Conservation (phyloP, 2,113 vertebrate genomes). For the Phainopepla nitens region DNA sequence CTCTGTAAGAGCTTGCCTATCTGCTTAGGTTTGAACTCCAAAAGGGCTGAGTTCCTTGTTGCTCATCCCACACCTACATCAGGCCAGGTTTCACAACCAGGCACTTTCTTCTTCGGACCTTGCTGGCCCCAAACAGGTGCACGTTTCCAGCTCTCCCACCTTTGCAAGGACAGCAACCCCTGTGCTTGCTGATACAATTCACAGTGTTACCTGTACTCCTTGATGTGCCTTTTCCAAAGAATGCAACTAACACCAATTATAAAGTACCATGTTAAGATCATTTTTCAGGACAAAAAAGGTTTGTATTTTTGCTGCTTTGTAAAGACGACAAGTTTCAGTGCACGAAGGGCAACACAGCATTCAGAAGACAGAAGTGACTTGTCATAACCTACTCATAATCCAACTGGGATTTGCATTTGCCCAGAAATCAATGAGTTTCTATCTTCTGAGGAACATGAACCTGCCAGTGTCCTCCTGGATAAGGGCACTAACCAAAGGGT, state of each 20-base stretch:
- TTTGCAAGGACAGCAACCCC: not conserved
- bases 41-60: not conserved
- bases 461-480: not conserved
- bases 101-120: not conserved
- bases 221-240: not conserved
- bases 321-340: not conserved
- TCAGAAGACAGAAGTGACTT: not conserved
- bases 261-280: not conserved
- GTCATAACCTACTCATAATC: not conserved
- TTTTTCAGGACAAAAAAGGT: not conserved
- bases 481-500: not conserved
- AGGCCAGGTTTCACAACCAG: not conserved
- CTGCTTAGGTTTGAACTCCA: not conserved
- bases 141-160: not conserved
- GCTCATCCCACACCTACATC: not conserved
- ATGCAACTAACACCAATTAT: not conserved
- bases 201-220: not conserved
- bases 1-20: not conserved
- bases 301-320: not conserved
- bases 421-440: not conserved
- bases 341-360: not conserved
- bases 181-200: not conserved
- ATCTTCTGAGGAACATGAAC: not conserved
- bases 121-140: not conserved
- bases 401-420: not conserved